A percentile compares a stretch with the other conserved stretches of the same genome.
Evolutionary conservation across 37 sponge, comb jelly and placozoan species (phyloP).

Genomic region (Dysidea cf. avara): DNA sequence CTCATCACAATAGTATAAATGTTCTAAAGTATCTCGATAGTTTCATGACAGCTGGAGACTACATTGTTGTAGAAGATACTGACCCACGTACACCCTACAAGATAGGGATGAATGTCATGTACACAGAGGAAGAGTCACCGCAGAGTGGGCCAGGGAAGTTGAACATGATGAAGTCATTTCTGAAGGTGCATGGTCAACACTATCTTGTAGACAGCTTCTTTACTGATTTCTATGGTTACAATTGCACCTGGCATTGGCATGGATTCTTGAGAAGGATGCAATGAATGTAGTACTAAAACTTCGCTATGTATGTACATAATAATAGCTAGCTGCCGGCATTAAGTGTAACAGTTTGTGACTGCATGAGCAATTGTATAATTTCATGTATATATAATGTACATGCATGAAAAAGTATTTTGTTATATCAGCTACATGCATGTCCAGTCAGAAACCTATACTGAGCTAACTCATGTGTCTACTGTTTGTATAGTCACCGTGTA

Average conservation of each 20-base stretch:
- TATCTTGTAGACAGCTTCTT: slow-evolving; percentile 46
- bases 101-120: neutral
- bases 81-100: slow-evolving; percentile 9
- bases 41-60: slow-evolving; percentile 52
- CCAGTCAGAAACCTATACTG: no score
- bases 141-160: slow-evolving; percentile 3
- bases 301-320: no score
- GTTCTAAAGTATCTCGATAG: slow-evolving; percentile 40
- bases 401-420: no score
- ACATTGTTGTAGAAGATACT: slow-evolving; percentile 57
- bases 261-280: slow-evolving; percentile 44
- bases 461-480: no score
- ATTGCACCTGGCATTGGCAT: slow-evolving; percentile 68
- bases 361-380: no score
- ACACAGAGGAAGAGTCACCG: no score
- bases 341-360: no score
- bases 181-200: slow-evolving; percentile 15
- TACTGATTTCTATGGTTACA: slow-evolving; percentile 64
- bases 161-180: slow-evolving; percentile 31
- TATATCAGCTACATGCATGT: no score
- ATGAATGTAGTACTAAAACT: no score
- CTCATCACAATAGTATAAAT: slow-evolving; percentile 37
- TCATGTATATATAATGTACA: no score
- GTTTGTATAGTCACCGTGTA: no score
- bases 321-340: no score